These are phyloP conservation scores for Gymnorhina tibicen DNA, from an alignment of 2,113 vertebrate genomes.

Conservation along the genomic window DNA sequence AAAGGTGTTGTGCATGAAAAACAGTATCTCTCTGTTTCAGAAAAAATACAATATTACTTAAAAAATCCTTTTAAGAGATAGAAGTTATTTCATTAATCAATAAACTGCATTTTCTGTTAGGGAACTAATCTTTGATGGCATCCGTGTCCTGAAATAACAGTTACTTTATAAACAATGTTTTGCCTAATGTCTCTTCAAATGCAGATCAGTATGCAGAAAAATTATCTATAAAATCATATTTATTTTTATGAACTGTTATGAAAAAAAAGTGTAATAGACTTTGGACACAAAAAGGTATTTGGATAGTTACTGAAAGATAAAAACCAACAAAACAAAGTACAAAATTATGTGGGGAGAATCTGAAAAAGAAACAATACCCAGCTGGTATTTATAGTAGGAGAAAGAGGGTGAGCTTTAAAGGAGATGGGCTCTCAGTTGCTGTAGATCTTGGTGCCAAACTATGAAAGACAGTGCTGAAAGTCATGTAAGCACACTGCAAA, in stretches of 20 bases:
- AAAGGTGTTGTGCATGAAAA: neutral
- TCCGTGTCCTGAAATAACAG: neutral
- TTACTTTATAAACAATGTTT: neutral
- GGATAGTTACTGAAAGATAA: neutral
- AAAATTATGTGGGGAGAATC: neutral
- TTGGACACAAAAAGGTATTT: neutral
- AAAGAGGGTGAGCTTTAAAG: neutral
- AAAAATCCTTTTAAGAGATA: neutral
- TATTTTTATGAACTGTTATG: neutral
- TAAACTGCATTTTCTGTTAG: neutral
- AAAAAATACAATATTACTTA: neutral
- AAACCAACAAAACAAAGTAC: neutral
- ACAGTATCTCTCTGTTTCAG: neutral
- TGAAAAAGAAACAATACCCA: neutral
- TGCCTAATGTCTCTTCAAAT: neutral
- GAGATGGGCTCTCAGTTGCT: neutral
- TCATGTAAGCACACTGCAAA: neutral
- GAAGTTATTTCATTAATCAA: neutral
- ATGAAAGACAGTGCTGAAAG: neutral
- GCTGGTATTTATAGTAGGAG: neutral
- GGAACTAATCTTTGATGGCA: neutral
- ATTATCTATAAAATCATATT: neutral
- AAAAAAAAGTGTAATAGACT: neutral
- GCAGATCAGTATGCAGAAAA: neutral
- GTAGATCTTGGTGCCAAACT: neutral